Base-by-base conservation (phyloP, 2,888 invertebrate genomes). In the Leptinotarsa juncta region DNA sequence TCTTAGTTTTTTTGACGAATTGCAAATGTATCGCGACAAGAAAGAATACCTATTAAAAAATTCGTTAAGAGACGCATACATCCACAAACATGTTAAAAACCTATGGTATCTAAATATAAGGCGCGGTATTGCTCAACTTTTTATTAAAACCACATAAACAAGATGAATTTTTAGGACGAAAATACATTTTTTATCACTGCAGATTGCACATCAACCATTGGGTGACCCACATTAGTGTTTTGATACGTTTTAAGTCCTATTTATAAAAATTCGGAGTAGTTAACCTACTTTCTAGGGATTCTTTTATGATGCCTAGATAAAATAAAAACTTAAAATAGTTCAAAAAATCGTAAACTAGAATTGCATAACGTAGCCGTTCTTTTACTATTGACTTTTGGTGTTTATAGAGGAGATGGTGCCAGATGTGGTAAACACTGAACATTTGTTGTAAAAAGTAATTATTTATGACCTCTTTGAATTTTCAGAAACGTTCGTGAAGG, bases 211-310 rank as follows among this genome's bases (percentile, higher is more conserved):
- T 57, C 57, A 69, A 15, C 57, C 48, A 57, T 60, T 71, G 69
- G 78, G 50, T 77, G 78, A 78, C 78, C 78, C 70, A 78, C 72
- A 73, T 78, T 71, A 67, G 70, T 71, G 77, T 75, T 77, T 75
- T 76, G 75, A 75, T 78, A 71, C 71, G 75, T 72, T 72, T 72
- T 75, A 75, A 73, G 73, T 76, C 73, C 79, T 79, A 79, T 79
- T 79, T 79, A 79, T 79, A 79, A 79, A 77, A 79, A 77, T 69
- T 71, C 67, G 42, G 67, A 72, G 70, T 73, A 76, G 79, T 79
- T 79, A 79, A 79, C 79, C 79, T 72, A 79, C 73, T 79, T 79
- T 71, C 74, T 76, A 65, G 67, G 73, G 75, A 76, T 71, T 76
- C 78, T 77, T 78, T 78, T 78, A 78, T 77, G 76, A 70, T 69